Base-by-base conservation (phyloP, 2,888 invertebrate species). In the Nemurella pictetii region DNA sequence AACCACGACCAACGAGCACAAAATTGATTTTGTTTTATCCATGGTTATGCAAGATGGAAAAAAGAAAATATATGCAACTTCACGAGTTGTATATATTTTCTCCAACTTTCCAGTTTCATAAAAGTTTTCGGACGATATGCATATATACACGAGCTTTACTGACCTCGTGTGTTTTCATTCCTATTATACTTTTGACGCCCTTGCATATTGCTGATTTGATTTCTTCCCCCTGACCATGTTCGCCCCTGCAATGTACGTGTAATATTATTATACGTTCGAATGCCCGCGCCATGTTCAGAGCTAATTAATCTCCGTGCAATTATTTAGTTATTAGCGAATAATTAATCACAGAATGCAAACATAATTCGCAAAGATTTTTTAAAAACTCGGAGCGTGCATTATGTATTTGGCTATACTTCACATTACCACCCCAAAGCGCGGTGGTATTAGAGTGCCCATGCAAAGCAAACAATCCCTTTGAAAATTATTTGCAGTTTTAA, bases 261-360 rank as follows among this genome's bases (percentile, higher is more conserved):
- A 7, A 55, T 55, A 20, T 7, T 55, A 20, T 12, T 55, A 12
- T 20, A 20, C 20, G 55, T 12, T 55, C 55, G 55, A 55, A 55
- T 32, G 55, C 55, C 3, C 32, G 1, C 55, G 55, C 55, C 55
- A 7, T n/a, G 29, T 78, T 78, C 78, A 78, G 30, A 30, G 20
- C 29, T 78, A 78, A 78, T 55, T 30, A 78, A 78, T 30, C 30
- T 30, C 29, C 29, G n/a, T 20, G 25, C n/a, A 80, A 80, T 80
- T 80, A 80, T 80, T 30, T 35, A 80, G 80, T 35, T 35, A 80
- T 80, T 80, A 35, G 80, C 80, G 35, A 80, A 80, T 35, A 80
- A 80, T 80, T 80, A 80, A 80, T 80, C 80, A 80, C 32, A 15
- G 35, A 35, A 25, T 32, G 80, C 80, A 80, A 80, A 80, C 80